phyloP scores from a whole-genome alignment of 2,797 vertebrate genomes.

The Pipistrellus nathusii region DNA sequence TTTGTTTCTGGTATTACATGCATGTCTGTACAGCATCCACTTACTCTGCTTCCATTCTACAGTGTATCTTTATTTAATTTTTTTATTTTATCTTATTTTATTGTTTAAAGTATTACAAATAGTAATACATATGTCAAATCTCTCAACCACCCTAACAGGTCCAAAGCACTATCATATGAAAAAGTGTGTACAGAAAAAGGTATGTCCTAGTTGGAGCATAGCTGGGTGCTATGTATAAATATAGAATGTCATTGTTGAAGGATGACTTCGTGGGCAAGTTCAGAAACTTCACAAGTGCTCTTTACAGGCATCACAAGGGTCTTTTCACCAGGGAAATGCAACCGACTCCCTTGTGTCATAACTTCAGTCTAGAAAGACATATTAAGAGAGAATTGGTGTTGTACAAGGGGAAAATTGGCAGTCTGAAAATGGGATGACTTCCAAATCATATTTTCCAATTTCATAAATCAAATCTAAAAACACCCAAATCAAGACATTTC shows the following conservation, averaged over 20 bases:
- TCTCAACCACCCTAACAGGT: not conserved
- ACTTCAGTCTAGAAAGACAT: constrained; percentile 2
- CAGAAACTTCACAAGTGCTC: not conserved
- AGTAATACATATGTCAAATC: not conserved
- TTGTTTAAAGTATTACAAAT: too few relatives aligned
- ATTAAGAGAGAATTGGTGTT: constrained; percentile 15
- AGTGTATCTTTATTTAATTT: too few relatives aligned
- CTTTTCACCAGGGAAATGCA: constrained; percentile 3
- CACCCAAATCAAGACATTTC: constrained; percentile 16
- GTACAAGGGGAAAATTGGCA: constrained; percentile 2
- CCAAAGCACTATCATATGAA: constrained; percentile 36
- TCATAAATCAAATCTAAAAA: constrained; percentile 51
- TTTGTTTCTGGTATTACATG: too few relatives aligned
- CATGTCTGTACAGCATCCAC: too few relatives aligned
- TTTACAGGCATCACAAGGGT: not conserved
- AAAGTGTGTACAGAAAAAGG: not conserved
- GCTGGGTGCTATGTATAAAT: not conserved
- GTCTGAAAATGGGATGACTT: not conserved
- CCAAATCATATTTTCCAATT: not conserved
- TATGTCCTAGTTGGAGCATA: not conserved
- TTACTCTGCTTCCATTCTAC: too few relatives aligned
- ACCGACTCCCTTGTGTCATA: constrained; percentile 6
- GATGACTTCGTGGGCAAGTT: constrained; percentile 15
- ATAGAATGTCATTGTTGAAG: not conserved
- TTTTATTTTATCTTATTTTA: too few relatives aligned